A percentile compares a stretch with the other conserved stretches of the same genome.
These are phyloP conservation scores for Oreocharis arfaki DNA, from an alignment of 2,113 vertebrate species.

Conservation along the genomic window DNA sequence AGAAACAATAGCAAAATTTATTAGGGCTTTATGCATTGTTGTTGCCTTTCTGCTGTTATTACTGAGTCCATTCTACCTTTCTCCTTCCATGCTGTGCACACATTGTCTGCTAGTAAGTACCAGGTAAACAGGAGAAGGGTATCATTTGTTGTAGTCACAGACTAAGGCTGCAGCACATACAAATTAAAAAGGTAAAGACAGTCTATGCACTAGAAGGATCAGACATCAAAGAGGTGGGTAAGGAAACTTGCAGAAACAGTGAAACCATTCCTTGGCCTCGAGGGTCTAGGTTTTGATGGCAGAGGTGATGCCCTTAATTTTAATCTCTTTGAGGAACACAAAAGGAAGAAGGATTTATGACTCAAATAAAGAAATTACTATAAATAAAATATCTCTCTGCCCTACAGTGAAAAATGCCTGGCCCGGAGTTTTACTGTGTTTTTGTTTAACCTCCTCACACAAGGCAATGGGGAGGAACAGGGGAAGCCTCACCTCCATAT, in stretches of 20 bases:
- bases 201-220: background rate
- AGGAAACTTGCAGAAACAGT: background rate
- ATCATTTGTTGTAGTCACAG: background rate
- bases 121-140: background rate
- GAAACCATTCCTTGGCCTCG: background rate
- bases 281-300: background rate
- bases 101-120: background rate
- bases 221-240: background rate
- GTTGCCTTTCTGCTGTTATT: background rate
- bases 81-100: background rate
- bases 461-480: background rate
- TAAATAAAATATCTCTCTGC: constrained; percentile 12
- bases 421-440: constrained; percentile 19
- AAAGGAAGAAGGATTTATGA: constrained; percentile 37
- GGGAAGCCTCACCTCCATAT: background rate
- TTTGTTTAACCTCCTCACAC: constrained; percentile 38
- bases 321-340: constrained; percentile 16
- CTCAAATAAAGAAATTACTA: constrained; percentile 37
- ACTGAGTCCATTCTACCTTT: background rate
- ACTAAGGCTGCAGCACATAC: background rate
- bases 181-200: background rate
- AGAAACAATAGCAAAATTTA: constrained; percentile 4
- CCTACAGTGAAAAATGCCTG: constrained; percentile 23
- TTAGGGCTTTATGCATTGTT: background rate
- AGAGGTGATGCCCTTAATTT: constrained; percentile 51